Evolutionary conservation across 2,113 vertebrate genomes (phyloP).

Genomic region (Scolopax mira): DNA sequence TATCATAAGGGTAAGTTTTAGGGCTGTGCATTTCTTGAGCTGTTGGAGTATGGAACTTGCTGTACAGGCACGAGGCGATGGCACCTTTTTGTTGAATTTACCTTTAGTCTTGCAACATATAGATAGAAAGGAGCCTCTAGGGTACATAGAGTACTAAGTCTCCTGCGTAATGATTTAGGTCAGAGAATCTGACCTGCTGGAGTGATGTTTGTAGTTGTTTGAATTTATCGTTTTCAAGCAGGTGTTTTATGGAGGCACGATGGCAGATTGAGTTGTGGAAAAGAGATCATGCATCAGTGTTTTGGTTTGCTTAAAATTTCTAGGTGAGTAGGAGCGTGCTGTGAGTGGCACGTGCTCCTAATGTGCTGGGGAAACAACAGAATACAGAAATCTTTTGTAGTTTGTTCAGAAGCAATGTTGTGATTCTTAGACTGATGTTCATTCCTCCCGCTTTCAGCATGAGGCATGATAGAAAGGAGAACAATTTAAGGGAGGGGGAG

Average conservation of each 20-base stretch:
- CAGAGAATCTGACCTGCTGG: not conserved
- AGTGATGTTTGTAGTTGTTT: not conserved
- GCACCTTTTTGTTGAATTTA: not conserved
- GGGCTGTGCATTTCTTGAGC: not conserved
- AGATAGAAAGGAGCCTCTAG: no score
- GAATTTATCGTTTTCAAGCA: not conserved
- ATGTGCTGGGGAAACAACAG: not conserved
- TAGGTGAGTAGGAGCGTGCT: not conserved
- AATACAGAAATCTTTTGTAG: not conserved
- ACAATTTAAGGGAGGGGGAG: not conserved
- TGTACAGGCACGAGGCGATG: not conserved
- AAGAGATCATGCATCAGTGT: not conserved
- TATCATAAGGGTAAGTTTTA: not conserved
- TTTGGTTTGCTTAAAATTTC: not conserved
- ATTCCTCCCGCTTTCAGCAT: not conserved
- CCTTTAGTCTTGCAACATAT: rapidly evolving
- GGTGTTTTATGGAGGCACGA: not conserved
- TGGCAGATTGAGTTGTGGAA: not conserved
- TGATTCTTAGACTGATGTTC: not conserved
- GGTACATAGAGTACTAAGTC: no score
- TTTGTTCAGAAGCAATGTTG: not conserved
- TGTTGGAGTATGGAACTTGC: not conserved
- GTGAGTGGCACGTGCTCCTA: not conserved
- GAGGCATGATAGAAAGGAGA: not conserved
- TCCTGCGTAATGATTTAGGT: not conserved